These are phyloP conservation scores for Gryllus longicercus DNA, from an alignment of 2,888 invertebrate species.

Conservation along the genomic window DNA sequence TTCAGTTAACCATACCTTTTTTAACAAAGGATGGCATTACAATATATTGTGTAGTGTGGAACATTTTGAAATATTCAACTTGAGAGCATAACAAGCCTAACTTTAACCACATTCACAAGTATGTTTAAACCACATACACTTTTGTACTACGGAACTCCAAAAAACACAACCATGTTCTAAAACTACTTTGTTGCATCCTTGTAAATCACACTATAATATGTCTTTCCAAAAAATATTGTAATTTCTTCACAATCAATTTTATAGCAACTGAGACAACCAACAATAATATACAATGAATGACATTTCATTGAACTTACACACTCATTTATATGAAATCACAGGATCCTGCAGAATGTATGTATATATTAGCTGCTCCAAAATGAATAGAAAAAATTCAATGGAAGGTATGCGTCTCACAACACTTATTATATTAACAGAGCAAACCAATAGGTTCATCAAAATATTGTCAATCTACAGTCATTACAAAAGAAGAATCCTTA, in stretches of 20 bases:
- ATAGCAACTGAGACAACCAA: background rate
- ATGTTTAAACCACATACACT: background rate
- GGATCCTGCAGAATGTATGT: background rate
- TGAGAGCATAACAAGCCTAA: background rate
- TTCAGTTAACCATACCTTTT: too few species aligned
- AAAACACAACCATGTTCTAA: background rate
- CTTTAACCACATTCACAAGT: background rate
- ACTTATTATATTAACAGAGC: too few species aligned
- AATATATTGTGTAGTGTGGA: background rate
- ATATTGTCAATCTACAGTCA: too few species aligned
- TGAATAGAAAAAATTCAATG: background rate
- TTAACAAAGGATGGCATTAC: background rate
- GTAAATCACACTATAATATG: background rate
- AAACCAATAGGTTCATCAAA: too few species aligned
- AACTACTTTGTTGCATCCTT: background rate
- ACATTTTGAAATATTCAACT: too few species aligned
- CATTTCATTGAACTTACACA: background rate
- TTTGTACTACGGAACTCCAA: background rate
- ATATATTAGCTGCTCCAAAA: background rate
- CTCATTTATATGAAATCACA: background rate
- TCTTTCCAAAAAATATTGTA: background rate
- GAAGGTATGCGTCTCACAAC: too few species aligned
- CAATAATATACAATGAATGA: background rate
- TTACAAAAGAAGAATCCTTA: too few species aligned
- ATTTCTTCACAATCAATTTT: background rate